A percentile compares a stretch with the other conserved stretches of the same genome.
Conservation (phyloP, 2,113 vertebrate genomes). For the Calonectris borealis region DNA sequence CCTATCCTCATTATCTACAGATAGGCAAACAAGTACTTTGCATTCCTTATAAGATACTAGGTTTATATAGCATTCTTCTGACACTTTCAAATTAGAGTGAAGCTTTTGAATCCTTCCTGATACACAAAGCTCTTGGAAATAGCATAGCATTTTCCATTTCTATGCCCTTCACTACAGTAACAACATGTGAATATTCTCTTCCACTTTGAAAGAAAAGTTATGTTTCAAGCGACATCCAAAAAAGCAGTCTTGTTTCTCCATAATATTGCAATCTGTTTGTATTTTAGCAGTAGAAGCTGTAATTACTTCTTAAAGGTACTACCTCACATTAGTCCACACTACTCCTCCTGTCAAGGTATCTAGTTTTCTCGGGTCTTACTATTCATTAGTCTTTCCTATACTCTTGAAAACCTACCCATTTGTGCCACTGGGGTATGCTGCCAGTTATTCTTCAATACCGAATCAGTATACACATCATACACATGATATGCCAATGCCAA, state of each 20-base stretch:
- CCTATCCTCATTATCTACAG: background rate
- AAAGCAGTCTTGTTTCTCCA: background rate
- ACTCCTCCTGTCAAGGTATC: background rate
- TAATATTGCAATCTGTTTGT: background rate
- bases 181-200: background rate
- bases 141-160: background rate
- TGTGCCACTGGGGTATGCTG: background rate
- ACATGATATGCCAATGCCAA: background rate
- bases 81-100: background rate
- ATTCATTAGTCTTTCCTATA: background rate
- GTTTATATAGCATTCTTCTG: background rate
- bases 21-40: background rate
- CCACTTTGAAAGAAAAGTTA: background rate
- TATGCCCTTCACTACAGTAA: background rate
- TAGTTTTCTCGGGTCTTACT: background rate
- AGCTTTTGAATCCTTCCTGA: background rate
- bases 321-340: background rate
- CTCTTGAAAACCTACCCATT: background rate
- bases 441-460: background rate
- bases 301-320: background rate
- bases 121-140: background rate
- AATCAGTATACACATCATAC: too few species aligned
- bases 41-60: background rate
- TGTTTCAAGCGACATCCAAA: background rate
- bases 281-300: background rate